Evolutionary conservation across 2,113 vertebrate species (phyloP).

Genomic region (Pluvianellus socialis): DNA sequence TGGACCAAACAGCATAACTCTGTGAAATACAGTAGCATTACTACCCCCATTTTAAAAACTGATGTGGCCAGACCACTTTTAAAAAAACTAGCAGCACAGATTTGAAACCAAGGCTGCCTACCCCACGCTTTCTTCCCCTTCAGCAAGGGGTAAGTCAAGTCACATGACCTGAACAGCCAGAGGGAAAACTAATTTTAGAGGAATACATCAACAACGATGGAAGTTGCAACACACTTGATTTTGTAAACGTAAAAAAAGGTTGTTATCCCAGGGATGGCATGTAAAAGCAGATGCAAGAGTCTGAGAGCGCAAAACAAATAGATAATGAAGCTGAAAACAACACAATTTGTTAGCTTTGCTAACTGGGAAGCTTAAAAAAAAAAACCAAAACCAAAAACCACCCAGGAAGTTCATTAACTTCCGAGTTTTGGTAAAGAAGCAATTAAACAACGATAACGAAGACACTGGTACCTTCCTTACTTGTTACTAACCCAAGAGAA

Average conservation of each 20-base stretch:
- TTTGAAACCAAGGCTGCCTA: not conserved
- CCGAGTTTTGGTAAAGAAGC: not conserved
- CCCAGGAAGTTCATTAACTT: not conserved
- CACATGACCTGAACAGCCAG: not conserved
- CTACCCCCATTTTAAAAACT: not conserved
- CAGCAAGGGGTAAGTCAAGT: not conserved
- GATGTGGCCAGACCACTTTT: not conserved
- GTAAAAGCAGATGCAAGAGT: not conserved
- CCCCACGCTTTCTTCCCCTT: not conserved
- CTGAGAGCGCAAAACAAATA: not conserved
- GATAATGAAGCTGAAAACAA: not conserved
- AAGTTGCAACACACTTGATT: not conserved
- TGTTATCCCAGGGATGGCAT: not conserved
- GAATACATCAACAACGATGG: not conserved
- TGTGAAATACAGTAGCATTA: not conserved
- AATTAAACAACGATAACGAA: not conserved
- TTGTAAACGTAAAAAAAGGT: not conserved
- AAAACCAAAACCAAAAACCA: too few species aligned
- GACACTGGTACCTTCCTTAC: not conserved
- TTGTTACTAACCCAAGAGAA: not conserved
- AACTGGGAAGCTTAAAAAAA: not conserved
- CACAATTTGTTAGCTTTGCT: not conserved
- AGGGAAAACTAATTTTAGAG: not conserved
- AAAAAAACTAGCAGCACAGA: not conserved
- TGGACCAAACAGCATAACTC: not conserved